phyloP scores from a whole-genome alignment of 1,140 invertebrate genomes.

The Procambarus clarkii region DNA sequence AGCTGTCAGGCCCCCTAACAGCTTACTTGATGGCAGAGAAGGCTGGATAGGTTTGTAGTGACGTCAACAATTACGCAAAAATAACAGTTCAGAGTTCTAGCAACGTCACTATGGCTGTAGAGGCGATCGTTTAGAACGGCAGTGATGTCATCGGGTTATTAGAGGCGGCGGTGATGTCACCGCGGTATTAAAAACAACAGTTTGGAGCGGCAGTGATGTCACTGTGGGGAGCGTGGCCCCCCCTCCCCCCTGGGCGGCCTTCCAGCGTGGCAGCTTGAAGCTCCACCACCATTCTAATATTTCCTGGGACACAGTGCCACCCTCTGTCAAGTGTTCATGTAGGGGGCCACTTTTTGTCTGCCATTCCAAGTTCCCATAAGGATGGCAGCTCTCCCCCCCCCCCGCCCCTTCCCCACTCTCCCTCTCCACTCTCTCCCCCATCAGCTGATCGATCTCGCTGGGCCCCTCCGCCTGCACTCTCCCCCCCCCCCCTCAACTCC shows the following conservation, averaged over 20 bases:
- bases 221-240: not conserved
- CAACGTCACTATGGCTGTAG: too few species aligned
- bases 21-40: too few species aligned
- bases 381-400: not conserved
- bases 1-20: too few species aligned
- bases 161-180: too few species aligned
- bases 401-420: too few species aligned
- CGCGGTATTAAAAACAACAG: too few species aligned
- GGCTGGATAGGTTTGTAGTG: too few species aligned
- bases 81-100: too few species aligned
- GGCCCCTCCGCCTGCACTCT: not conserved
- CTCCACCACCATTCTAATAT: not conserved
- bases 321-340: conserved; percentile 6
- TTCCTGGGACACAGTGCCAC: not conserved
- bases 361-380: conserved; percentile 4
- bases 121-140: too few species aligned
- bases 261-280: not conserved
- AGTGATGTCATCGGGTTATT: too few species aligned
- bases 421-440: not conserved
- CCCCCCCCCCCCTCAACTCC: not conserved
- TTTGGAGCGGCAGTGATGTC: not conserved
- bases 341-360: conserved; percentile 1
- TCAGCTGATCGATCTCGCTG: not conserved
- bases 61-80: too few species aligned
- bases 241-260: not conserved